Percentiles rank a stretch among this genome's conserved stretches.
Evolutionary conservation across 2,888 invertebrate genomes (phyloP).

Genomic region (Lagria hirta): DNA sequence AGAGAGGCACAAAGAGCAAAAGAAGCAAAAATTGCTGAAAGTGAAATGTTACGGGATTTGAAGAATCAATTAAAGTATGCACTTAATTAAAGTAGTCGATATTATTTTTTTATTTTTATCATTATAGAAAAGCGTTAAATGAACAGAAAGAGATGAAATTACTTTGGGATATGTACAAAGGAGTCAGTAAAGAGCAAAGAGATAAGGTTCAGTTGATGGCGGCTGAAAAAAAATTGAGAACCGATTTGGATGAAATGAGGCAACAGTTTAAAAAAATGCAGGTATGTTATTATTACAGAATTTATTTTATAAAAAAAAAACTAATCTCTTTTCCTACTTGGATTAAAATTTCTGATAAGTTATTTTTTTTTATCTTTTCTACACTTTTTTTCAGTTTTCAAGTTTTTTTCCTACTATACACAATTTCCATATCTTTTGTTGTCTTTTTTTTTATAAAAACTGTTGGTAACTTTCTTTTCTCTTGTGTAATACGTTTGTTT

Average conservation of each 20-base stretch:
- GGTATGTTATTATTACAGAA: slow-evolving; percentile 55
- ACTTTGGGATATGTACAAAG: slow-evolving; percentile 94
- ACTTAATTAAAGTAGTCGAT: slow-evolving; percentile 5
- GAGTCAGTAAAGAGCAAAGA: slow-evolving; percentile 93
- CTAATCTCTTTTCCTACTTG: no score
- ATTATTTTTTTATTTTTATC: slow-evolving; percentile 7
- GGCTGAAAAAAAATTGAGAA: slow-evolving; percentile 85
- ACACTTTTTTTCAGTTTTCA: no score
- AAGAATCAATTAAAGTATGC: slow-evolving; percentile 89
- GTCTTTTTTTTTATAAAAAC: no score
- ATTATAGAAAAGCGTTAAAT: slow-evolving; percentile 87
- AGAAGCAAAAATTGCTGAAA: slow-evolving; percentile 67
- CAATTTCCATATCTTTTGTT: no score
- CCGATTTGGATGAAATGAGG: slow-evolving; percentile 86
- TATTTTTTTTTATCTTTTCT: no score
- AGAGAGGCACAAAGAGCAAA: slow-evolving; percentile 64
- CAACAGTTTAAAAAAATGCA: slow-evolving; percentile 85
- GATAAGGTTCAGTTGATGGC: slow-evolving; percentile 97
- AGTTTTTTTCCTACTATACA: no score
- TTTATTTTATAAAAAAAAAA: no score
- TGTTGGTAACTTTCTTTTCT: no score
- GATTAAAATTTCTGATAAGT: no score
- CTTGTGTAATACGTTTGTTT: no score
- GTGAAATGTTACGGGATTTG: slow-evolving; percentile 82
- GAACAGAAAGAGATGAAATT: slow-evolving; percentile 95